These are phyloP conservation scores for Pristionchus japonicus DNA, from an alignment of 2,888 invertebrate genomes.

Conservation along the genomic window DNA sequence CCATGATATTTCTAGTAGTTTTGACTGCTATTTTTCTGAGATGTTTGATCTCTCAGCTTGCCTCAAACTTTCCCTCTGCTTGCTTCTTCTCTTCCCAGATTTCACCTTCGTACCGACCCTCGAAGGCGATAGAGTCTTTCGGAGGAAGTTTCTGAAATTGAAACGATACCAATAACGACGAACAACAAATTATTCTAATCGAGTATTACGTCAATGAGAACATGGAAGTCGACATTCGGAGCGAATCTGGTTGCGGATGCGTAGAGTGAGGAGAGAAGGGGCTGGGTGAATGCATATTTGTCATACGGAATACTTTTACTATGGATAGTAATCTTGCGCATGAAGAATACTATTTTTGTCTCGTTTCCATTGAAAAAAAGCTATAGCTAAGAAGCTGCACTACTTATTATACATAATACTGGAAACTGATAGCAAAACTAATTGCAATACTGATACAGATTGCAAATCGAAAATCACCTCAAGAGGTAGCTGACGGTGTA, in stretches of 20 bases:
- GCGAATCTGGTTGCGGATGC: not conserved
- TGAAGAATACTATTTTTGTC: no score
- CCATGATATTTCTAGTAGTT: no score
- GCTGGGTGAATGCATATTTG: not conserved
- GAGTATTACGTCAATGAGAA: not conserved
- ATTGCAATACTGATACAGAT: no score
- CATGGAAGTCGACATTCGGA: not conserved
- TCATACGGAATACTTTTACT: no score
- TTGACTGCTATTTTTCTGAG: no score
- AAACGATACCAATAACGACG: not conserved
- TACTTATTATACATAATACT: no score
- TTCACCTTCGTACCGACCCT: not conserved
- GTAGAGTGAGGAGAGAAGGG: not conserved
- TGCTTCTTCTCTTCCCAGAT: not conserved
- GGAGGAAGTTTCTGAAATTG: not conserved
- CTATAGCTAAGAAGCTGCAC: no score
- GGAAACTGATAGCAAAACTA: no score
- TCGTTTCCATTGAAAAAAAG: no score
- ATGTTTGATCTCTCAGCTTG: not conserved
- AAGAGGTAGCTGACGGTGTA: not conserved
- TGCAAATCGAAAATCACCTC: constrained; percentile 13
- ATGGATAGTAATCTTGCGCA: no score
- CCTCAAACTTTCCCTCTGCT: not conserved
- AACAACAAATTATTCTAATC: not conserved
- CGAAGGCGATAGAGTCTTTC: not conserved